A percentile compares a stretch with the other conserved stretches of the same genome.
These are phyloP conservation scores for Aricia artaxerxes DNA, from an alignment of 2,888 invertebrate genomes.

Conservation along the genomic window DNA sequence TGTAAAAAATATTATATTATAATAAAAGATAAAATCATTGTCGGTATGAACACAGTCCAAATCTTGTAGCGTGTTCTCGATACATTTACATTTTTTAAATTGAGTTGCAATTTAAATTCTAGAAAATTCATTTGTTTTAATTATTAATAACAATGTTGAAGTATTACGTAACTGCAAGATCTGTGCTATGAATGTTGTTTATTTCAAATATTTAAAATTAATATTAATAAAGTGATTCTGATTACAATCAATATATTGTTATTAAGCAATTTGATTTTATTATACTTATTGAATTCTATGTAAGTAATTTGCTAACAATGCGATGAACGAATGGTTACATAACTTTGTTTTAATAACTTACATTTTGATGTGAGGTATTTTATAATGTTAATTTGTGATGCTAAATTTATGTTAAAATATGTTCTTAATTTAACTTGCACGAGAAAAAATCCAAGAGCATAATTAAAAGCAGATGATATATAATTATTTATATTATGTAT, in stretches of 20 bases:
- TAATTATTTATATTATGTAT: no score
- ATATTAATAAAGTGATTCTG: not conserved
- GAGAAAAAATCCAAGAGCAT: no score
- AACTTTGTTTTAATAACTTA: not conserved
- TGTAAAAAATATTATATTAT: no score
- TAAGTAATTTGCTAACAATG: not conserved
- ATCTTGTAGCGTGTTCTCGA: not conserved
- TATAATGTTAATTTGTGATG: no score
- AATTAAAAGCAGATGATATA: no score
- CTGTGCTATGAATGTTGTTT: not conserved
- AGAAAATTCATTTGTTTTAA: constrained; percentile 1
- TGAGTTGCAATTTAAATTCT: not conserved
- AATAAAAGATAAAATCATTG: no score
- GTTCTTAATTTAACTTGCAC: no score
- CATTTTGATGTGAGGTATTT: no score
- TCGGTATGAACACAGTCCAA: not conserved
- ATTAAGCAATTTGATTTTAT: not conserved
- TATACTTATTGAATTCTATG: not conserved
- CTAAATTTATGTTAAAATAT: no score
- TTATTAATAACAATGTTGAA: not conserved
- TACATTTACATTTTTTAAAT: not conserved
- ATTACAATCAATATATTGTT: not conserved
- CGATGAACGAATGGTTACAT: not conserved
- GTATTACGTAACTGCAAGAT: not conserved
- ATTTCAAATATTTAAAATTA: constrained; percentile 2